Base-by-base conservation (phyloP, 2,888 invertebrate species). In the Apodemia zela region DNA sequence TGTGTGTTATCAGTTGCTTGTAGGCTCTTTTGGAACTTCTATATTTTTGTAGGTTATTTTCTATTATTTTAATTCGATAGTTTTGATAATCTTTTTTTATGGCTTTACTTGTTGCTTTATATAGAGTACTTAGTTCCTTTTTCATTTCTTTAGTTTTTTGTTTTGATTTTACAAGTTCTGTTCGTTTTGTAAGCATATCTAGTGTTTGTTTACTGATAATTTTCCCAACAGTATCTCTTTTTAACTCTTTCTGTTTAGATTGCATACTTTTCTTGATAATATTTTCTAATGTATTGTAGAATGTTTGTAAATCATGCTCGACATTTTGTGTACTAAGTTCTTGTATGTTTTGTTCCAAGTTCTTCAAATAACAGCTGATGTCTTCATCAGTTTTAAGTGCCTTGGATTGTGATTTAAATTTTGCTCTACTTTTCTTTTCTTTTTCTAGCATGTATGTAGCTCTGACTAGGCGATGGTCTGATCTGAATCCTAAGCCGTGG, bases 111-210 rank as follows among this genome's bases (percentile, higher is more conserved):
- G 59, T 49, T 35, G 17, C 13, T 42, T 62, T 65, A 15, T 29
- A 65, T 15, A 65, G 13, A 2, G 17, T 8, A 6, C 35, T 60
- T 42, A 62, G 25, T 51, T 65, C 62, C 10, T 62, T 54, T 59
- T 62, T 60, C 13, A 54, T 62, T 59, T 62, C 59, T 29, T 62
- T 62, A 17, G 59, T 59, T 65, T 63, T 35, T 51, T 67, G 51
- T 63, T 62, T 65, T 21, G 29, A 63, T 45, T 58, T 60, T 49
- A 67, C 8, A 21, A 69, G 59, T 63, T 67, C 64, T 11, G 65
- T 60, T 21, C 65, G 59, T 62, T 35, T 63, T 63, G 29, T 61
- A 11, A 67, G 62, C 6, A 67, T 47, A 17, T 61, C 18, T 29
- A 4, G 38, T 7, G 63, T 67, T 11, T 25, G 7, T 33, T 63